These are phyloP conservation scores for Pseudopipra pipra DNA, from an alignment of 2,113 vertebrate species.

Conservation along the genomic window DNA sequence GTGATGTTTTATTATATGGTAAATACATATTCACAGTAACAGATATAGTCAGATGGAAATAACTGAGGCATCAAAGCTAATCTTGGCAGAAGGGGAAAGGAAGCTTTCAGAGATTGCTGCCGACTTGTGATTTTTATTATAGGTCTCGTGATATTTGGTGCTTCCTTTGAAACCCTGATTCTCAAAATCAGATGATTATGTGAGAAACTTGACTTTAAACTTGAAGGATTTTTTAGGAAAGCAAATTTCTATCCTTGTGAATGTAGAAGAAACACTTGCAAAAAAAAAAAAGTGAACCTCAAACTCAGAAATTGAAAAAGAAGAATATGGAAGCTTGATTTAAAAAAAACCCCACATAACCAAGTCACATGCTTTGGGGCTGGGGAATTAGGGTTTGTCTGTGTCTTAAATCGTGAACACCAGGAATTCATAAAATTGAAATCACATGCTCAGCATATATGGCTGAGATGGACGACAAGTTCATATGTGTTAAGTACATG, in stretches of 20 bases:
- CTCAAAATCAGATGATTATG: not conserved
- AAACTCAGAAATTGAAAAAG: not conserved
- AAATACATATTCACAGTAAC: not conserved
- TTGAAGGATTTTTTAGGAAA: not conserved
- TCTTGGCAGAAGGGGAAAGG: not conserved
- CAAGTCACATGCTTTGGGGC: not conserved
- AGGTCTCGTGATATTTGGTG: not conserved
- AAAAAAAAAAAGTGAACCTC: not conserved
- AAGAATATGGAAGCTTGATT: not conserved
- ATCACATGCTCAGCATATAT: not conserved
- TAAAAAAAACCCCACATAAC: rapidly evolving
- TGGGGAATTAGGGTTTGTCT: not conserved
- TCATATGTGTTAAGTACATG: not conserved
- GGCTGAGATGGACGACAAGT: not conserved
- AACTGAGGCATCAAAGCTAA: constrained; percentile 16
- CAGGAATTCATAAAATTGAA: not conserved
- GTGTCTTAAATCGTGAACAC: not conserved
- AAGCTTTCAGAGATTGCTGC: not conserved
- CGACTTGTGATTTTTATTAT: not conserved
- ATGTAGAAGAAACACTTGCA: not conserved
- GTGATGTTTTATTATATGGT: not conserved
- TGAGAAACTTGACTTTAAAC: not conserved
- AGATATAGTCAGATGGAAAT: not conserved
- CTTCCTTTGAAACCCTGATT: not conserved
- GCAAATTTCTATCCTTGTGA: not conserved